Base-by-base conservation (phyloP, 2,113 vertebrate genomes). In the Sander vitreus region DNA sequence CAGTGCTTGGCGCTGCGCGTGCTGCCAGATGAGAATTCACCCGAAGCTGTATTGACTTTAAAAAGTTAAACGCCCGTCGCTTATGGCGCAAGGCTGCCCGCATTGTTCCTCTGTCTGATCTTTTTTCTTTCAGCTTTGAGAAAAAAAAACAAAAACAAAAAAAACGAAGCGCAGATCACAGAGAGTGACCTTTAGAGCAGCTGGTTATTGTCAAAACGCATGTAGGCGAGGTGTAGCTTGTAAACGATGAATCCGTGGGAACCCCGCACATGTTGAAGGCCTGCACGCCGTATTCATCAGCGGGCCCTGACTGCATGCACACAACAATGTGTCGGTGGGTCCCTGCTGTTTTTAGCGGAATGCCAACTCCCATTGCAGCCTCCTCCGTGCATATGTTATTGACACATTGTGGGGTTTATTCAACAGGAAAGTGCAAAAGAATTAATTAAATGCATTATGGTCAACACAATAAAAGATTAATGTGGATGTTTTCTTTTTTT, bases 171-270 rank as follows among this genome's bases (percentile, higher is more conserved):
- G 23, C 75, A 25, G 80, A 53, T 75, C 65, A 8, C 57, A 48
- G 15, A 50, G 23, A 74, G 48, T 86, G 83, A 89, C 88, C 88
- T 90, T 85, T 80, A 3, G 89, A 93, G 89, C 93, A 93, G 91
- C 90, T 93, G 93, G 27, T 91, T 84, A 30, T 85, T 92, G 91
- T 93, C 89, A 81, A 27, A 71, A 67, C 62, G 33, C 75, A 51
- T 73, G 81, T 67, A 57, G 57, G 83, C 68, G 78, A 51, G 5
- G 60, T 78, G 76, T 36, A 25, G 67, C 70, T 76, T 69, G 78
- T 82, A 67, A 80, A 70, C 77, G 64, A 76, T 50, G 84, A 70
- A 73, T 89, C 85, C 89, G 93, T 94, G 94, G 93, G 94, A 94
- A 94, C 90, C 9, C 63, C 50, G 73, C 94, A 94, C 87, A 64